Evolutionary conservation across 1,140 invertebrate genomes (phyloP), one percentile per base, ranked within the genome.

Genomic region (Cotesia glomerata): DNA sequence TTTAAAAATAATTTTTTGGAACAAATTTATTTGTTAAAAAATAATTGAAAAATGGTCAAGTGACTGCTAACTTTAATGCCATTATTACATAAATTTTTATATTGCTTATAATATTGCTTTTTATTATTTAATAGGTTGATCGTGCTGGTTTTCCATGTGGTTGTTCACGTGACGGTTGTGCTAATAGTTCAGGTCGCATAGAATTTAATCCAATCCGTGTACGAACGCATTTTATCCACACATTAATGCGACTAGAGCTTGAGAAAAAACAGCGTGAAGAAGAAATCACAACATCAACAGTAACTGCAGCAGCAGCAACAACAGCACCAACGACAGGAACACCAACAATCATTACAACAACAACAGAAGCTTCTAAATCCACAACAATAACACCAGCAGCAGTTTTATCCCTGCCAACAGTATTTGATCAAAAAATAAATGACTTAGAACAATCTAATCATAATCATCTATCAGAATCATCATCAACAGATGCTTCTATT

Each of bases 151-250:
- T 99, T 85, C 98, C 98, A 0, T 99, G 98, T 86, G 96, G 97
- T 18, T 99, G 98, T 86, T 93, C 94, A 0, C 92, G 95, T 74
- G 97, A 98, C 79, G 95, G 95, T 61, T 99, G 98, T 86, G 94
- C 91, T 39, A 99, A 99, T 85, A 92, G 92, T 3, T 92, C 92
- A 64, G 98, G 98, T 5, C 90, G 98, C 69, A 95, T 98, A 72
- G 97, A 99, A 84, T 99, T 99, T 79, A 98, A 99, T 86, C 96
- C 97, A 0, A 92, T 97, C 35, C 90, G 97, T 68, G 97, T 99
- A 2, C 91, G 96, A 64, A 98, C 96, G n/a, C 97, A 99, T 86
- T 99, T 98, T 79, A 97, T 98, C 75, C 96, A 98, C 80, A 99
- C 97, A 0, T 88, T 99, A 8, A 98, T 98, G 97, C 90, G 96